phyloP scores from a whole-genome alignment of 2,113 vertebrate species.

The Mus musculus region GRCm39 chrX:50785001-50785500 shows the following conservation, averaged over 20 bases:
- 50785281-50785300: background rate
- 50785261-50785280: background rate
- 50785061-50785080: background rate
- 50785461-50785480: constrained; percentile 29
- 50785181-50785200: background rate
- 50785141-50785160: no score
- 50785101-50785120: background rate
- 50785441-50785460: constrained; percentile 29
- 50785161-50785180: background rate
- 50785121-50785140: background rate
- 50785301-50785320: constrained; percentile 22
- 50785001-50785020: background rate
- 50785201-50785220: background rate
- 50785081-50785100: background rate
- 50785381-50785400: background rate
- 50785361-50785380: background rate
- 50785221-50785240: background rate
- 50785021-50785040: background rate
- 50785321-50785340: background rate
- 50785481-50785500: background rate
- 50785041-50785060: background rate
- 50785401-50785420: background rate
- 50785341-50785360: background rate
- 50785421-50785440: constrained; percentile 29
- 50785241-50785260: constrained; percentile 14